Evolutionary conservation across 2,113 vertebrate species (phyloP).

Genomic region (Climacteris rufus): DNA sequence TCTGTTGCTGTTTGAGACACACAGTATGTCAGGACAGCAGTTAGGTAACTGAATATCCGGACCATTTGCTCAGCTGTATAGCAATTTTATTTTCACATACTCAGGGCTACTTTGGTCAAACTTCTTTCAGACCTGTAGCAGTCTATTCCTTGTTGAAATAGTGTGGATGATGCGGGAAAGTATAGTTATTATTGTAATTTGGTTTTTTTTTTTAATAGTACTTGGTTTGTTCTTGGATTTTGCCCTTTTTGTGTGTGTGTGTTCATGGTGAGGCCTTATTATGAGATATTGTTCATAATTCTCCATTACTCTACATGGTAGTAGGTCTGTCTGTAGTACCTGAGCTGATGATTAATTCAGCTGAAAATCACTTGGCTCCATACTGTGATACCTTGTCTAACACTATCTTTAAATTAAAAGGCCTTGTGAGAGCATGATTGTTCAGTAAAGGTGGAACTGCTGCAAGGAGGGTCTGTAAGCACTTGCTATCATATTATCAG

Average conservation of each 20-base stretch:
- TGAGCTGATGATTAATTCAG: background rate
- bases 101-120: background rate
- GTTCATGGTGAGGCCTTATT: background rate
- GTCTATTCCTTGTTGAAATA: background rate
- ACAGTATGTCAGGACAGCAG: background rate
- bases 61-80: background rate
- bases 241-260: background rate
- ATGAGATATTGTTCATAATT: background rate
- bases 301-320: background rate
- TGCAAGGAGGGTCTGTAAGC: background rate
- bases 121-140: background rate
- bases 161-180: fast-evolving
- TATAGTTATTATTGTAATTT: background rate
- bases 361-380: background rate
- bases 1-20: background rate
- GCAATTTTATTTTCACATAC: background rate
- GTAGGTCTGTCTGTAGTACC: background rate
- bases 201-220: background rate
- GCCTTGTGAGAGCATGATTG: background rate
- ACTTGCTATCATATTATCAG: background rate
- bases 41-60: background rate
- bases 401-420: background rate
- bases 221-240: background rate
- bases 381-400: background rate
- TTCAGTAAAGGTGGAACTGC: background rate